Base-by-base conservation (phyloP, 2,797 vertebrate species). In the Danio tinwini region DNA sequence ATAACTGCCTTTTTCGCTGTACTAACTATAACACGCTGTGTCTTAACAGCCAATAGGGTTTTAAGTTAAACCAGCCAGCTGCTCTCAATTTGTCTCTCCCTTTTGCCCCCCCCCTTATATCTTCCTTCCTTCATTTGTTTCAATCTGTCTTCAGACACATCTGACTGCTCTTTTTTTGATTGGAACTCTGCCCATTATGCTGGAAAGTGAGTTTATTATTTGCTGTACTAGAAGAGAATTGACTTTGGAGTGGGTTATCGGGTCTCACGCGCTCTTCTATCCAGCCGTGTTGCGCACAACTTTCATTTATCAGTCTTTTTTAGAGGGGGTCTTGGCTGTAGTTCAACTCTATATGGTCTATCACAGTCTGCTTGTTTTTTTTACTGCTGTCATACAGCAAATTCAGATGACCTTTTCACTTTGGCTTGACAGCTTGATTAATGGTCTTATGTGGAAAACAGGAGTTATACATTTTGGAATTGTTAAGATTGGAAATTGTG, bases 41-140 rank as follows among this genome's bases (percentile, higher is more conserved):
- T 19, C 42, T 78, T 78, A 69, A 61, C 55, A 78, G 76, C 65
- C 53, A 68, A 61, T 69, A 50, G 55, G 55, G 76, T 61, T 69
- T 69, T 59, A 78, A 68, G 55, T 69, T 69, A 61, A 78, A 69
- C n/a, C 44, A 59, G 42, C 29, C 65, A 70, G 67, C 67, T 78
- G 65, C 55, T 70, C 59, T 58, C 73, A 70, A 45, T 78, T 72
- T 74, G 53, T 83, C 56, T 76, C 40, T 64, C 14, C 19, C 6
- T 53, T 67, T 74, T 79, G 61, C 74, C 17, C 4, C 74, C 17
- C 17, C 75, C 17, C 17, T 29, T 29, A 29, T 71, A 17, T 61
- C 7, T 53, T 17, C 47, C 49, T 58, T 45, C 58, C 70, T 69
- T 45, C 59, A 13, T 73, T 63, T 81, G n/a, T 83, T 42, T 37